phyloP scores from a whole-genome alignment of 2,113 vertebrate species.

The Chinchilla lanigera region DNA sequence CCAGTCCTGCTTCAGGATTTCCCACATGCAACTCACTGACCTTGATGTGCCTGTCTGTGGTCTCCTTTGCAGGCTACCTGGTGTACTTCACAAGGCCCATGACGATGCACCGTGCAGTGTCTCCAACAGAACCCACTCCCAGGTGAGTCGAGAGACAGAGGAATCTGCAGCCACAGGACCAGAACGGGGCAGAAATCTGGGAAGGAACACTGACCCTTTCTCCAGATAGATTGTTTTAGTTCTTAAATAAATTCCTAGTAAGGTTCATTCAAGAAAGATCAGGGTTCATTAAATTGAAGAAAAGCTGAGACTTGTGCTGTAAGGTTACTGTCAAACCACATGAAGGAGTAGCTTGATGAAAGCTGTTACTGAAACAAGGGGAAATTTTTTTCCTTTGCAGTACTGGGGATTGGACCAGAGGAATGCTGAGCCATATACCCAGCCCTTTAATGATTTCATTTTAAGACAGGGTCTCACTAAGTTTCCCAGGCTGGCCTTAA shows the following conservation, averaged over 20 bases:
- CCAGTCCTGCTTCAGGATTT: neutral
- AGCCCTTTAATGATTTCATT: neutral
- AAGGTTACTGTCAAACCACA: neutral
- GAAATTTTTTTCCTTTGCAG: neutral
- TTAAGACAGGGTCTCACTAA: neutral
- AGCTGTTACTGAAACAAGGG: neutral
- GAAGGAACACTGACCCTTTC: neutral
- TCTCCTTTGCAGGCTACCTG: constrained; percentile 90
- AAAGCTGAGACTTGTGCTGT: constrained; percentile 8
- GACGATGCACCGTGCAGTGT: constrained; percentile 95
- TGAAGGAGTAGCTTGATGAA: constrained; percentile 27
- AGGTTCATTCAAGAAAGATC: neutral
- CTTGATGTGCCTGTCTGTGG: neutral
- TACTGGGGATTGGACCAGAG: neutral
- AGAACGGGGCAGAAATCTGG: neutral
- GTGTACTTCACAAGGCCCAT: constrained; percentile 98
- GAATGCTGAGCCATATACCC: neutral
- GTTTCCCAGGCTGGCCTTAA: neutral
- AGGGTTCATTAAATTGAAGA: neutral
- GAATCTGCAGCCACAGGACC: neutral
- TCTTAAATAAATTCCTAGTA: neutral
- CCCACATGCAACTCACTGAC: neutral
- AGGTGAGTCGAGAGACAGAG: constrained; percentile 86
- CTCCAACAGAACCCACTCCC: constrained; percentile 95
- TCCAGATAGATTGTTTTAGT: neutral